phyloP scores from a whole-genome alignment of 2,113 vertebrate species.

The Myrmophylax atrothorax region DNA sequence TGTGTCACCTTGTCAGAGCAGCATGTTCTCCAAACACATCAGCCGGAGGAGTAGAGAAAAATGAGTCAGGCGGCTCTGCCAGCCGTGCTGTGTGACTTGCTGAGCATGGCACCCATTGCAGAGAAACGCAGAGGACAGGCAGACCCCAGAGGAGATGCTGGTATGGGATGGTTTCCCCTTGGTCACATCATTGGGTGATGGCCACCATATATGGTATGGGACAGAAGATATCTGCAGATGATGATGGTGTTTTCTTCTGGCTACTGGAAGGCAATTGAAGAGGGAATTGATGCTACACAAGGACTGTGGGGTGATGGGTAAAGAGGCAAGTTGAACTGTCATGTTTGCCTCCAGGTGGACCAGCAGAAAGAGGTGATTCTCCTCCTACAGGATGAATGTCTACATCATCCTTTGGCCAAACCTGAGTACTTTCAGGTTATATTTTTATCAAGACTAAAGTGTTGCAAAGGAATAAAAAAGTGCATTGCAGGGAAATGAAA shows the following conservation, averaged over 20 bases:
- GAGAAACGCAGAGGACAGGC: not conserved
- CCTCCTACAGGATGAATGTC: not conserved
- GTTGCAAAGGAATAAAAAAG: not conserved
- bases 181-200: not conserved
- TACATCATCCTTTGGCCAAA: not conserved
- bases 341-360: not conserved
- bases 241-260: not conserved
- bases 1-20: conserved; percentile 71
- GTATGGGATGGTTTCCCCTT: not conserved
- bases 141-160: not conserved
- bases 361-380: not conserved
- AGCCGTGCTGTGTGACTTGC: conserved; percentile 5
- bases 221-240: not conserved
- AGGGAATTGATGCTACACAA: not conserved
- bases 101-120: fast-evolving
- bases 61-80: conserved; percentile 56
- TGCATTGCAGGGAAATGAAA: not conserved
- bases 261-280: not conserved
- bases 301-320: fast-evolving
- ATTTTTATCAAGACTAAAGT: not conserved
- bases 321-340: not conserved
- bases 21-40: conserved; percentile 63
- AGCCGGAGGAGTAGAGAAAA: conserved; percentile 60
- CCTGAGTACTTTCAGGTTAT: not conserved
- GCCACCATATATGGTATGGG: not conserved